Evolutionary conservation across 2,113 vertebrate genomes (phyloP).

Genomic region (Prionailurus bengalensis): DNA sequence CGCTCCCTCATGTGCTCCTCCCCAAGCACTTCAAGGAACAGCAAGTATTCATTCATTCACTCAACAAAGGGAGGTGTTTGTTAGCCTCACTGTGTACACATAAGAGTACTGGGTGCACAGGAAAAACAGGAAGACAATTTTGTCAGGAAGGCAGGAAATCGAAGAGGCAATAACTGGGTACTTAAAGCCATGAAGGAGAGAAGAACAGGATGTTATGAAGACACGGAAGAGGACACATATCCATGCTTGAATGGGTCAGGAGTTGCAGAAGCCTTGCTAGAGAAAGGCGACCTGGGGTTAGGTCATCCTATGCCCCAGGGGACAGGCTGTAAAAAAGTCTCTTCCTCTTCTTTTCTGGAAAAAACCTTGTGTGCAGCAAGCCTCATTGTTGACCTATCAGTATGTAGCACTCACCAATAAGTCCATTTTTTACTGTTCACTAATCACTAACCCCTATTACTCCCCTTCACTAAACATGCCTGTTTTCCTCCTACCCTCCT

Average conservation of each 20-base stretch:
- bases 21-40: not conserved
- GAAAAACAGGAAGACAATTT: not conserved
- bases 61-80: not conserved
- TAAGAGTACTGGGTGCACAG: too few species aligned
- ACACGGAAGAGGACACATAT: not conserved
- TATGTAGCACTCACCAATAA: not conserved
- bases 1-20: fast-evolving
- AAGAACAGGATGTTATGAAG: not conserved
- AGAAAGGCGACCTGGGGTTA: not conserved
- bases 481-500: not conserved
- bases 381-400: not conserved
- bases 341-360: not conserved
- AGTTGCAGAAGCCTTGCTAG: not conserved
- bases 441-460: not conserved
- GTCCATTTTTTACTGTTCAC: not conserved
- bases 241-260: not conserved
- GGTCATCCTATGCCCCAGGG: not conserved
- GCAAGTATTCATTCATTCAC: not conserved
- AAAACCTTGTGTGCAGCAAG: not conserved
- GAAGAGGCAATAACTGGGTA: not conserved
- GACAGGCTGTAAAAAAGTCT: not conserved
- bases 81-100: too few species aligned
- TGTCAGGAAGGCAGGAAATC: not conserved
- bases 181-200: not conserved
- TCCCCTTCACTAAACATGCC: not conserved